phyloP scores from a whole-genome alignment of 2,113 vertebrate species.

The Sylvilagus bachmani region DNA sequence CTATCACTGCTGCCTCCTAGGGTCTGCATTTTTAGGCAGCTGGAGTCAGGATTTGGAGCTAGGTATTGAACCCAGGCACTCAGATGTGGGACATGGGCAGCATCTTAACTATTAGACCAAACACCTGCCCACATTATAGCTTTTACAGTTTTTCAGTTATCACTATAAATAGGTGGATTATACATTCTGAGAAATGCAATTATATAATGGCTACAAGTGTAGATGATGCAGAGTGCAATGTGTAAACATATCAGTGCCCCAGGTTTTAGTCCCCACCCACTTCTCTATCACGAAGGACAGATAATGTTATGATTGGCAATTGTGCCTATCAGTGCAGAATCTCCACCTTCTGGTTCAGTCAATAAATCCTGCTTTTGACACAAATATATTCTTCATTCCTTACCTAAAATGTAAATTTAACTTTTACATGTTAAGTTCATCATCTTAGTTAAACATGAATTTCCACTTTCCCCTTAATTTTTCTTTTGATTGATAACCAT shows the following conservation, averaged over 20 bases:
- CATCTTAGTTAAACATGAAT: not conserved
- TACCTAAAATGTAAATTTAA: not conserved
- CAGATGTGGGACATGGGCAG: too few species aligned
- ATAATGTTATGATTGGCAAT: not conserved
- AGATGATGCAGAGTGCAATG: too few species aligned
- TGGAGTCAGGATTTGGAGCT: too few species aligned
- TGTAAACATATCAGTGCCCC: not conserved
- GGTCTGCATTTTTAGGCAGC: too few species aligned
- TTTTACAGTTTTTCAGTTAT: conserved; percentile 37
- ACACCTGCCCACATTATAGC: too few species aligned
- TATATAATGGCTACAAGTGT: not conserved
- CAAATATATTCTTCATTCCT: not conserved
- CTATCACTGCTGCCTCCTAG: too few species aligned
- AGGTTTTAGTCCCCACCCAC: fast-evolving
- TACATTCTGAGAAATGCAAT: not conserved
- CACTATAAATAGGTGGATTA: not conserved
- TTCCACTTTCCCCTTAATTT: conserved; percentile 43
- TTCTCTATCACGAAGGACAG: not conserved
- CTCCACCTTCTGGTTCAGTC: conserved; percentile 1
- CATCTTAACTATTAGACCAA: too few species aligned
- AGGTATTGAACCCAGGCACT: too few species aligned
- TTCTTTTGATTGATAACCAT: conserved; percentile 49
- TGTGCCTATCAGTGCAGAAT: not conserved
- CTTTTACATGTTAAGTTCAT: not conserved
- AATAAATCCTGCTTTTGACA: not conserved